Conservation (phyloP, 2,797 vertebrate species). For the Enteromius viviparus region DNA sequence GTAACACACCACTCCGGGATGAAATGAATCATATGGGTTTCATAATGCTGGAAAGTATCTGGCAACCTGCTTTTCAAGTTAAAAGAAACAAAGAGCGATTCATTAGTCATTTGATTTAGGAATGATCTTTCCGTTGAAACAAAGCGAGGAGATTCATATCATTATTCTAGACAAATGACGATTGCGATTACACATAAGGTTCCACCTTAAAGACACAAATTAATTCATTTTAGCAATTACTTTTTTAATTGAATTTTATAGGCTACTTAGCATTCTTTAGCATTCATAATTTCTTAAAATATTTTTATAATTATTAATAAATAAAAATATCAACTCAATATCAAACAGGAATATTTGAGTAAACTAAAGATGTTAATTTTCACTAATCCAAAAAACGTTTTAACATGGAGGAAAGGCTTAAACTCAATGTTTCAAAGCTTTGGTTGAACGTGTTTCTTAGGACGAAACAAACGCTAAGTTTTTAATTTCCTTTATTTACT, state of each 20-base stretch:
- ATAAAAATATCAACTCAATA: neutral
- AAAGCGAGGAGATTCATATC: neutral
- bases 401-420: neutral
- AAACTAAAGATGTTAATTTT: neutral
- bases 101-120: neutral
- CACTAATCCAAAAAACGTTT: neutral
- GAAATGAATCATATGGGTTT: constrained; percentile 11
- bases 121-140: neutral
- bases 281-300: neutral
- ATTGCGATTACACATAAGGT: neutral
- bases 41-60: constrained; percentile 7
- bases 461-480: neutral
- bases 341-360: neutral
- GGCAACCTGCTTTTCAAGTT: constrained; percentile 22
- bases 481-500: constrained; percentile 8
- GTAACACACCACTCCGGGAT: neutral
- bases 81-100: constrained; percentile 1
- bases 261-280: neutral
- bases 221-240: neutral
- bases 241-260: neutral
- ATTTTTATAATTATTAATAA: neutral
- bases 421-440: neutral
- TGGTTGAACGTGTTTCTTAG: neutral
- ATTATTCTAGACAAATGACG: neutral
- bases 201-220: neutral